phyloP scores from a whole-genome alignment of 2,797 vertebrate species.

The Macropodus opercularis region DNA sequence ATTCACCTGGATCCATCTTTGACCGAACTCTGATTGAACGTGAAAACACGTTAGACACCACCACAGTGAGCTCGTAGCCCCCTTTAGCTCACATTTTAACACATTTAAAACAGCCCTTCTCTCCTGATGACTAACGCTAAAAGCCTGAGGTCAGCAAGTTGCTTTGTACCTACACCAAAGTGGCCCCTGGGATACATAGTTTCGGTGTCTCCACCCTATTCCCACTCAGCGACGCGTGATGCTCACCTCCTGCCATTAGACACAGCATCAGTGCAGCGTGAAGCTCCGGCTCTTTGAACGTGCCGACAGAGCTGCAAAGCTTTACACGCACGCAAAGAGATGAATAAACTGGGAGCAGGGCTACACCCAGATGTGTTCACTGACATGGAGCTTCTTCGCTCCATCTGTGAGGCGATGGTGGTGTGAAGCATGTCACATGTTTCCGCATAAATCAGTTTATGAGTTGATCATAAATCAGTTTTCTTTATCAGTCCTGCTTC shows the following conservation, averaged over 20 bases:
- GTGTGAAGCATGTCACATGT: neutral
- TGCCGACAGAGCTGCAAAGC: slow-evolving; percentile 11
- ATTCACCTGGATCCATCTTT: too few species aligned
- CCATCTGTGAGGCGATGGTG: neutral
- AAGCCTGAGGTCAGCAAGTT: slow-evolving; percentile 59
- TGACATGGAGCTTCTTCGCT: slow-evolving; percentile 12
- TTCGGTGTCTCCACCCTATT: slow-evolving; percentile 41
- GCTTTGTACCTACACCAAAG: slow-evolving; percentile 45
- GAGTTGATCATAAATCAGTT: too few species aligned
- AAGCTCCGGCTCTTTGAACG: slow-evolving; percentile 57
- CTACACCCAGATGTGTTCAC: slow-evolving; percentile 55
- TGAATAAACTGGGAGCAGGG: slow-evolving; percentile 40
- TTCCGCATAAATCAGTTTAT: neutral
- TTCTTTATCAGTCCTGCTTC: neutral
- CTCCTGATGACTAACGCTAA: slow-evolving; percentile 49
- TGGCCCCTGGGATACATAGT: slow-evolving; percentile 62
- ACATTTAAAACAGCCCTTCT: slow-evolving; percentile 33
- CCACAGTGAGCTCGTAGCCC: slow-evolving; percentile 26
- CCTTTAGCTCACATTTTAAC: slow-evolving; percentile 9
- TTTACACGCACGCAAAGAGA: slow-evolving; percentile 31
- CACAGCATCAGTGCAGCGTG: slow-evolving; percentile 76
- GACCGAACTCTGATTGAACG: too few species aligned
- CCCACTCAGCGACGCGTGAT: slow-evolving; percentile 50
- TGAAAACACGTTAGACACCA: slow-evolving; percentile 21
- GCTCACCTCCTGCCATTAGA: slow-evolving; percentile 75